Base-by-base conservation (phyloP, 35 echinoderm and acorn worm genomes). In the Strongylocentrotus purpuratus region DNA sequence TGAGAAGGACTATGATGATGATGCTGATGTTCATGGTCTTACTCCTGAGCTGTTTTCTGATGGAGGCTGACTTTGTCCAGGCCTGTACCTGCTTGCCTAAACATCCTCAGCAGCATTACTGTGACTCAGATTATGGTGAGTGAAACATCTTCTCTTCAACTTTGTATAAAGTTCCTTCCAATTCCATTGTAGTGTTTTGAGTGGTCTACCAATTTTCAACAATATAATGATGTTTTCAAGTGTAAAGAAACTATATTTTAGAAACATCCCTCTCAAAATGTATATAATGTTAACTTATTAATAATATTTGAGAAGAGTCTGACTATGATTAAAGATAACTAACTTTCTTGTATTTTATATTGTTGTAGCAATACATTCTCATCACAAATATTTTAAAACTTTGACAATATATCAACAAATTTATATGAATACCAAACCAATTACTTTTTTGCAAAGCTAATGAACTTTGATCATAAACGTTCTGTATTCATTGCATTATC, bases 41-140 rank as follows among this genome's bases (percentile, higher is more conserved):
- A 55, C 13, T 97, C 18, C 31, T 97, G 15, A 14, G 32, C 6
- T 92, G 95, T 94, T 41, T 96, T 88, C 86, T 96, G 13, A 25
- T 89, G 45, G 45, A 93, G 31, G 35, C 48, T 33, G 48, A 97
- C 94, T 33, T 96, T 48, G 95, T 92, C 20, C 85, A 90, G 90
- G 94, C 94, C 47, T 97, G 97, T 86, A 95, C 94, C 12, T 97
- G 97, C 46, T 85, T 95, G 47, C 97, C 97, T 94, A 96, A 94
- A 85, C 97, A 97, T 85, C 95, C 97, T 9, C 97, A 97, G 86
- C 95, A 96, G 58, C 97, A 97, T 46, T 97, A 94, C 91, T 97
- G 97, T 88, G 52, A 97, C 48, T 96, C 95, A 88, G 95, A 97
- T 94, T 97, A 94, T 95, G 97, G 97, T 97, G 94, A 97, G 97